These are phyloP conservation scores for Drosophila cognata DNA, from an alignment of 2,888 invertebrate genomes.

Conservation along the genomic window DNA sequence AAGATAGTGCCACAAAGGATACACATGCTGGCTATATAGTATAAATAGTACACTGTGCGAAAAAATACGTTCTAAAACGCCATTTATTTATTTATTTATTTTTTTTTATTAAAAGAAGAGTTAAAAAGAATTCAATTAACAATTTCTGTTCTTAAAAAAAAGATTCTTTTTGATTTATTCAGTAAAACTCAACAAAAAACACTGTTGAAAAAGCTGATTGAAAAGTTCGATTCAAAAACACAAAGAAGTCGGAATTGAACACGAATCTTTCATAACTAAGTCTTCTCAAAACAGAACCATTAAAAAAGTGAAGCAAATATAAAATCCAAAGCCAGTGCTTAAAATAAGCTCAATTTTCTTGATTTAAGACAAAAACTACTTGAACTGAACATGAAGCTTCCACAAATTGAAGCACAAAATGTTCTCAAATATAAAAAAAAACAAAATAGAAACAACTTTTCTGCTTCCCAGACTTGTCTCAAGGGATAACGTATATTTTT, in stretches of 20 bases:
- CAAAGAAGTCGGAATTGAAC: not conserved
- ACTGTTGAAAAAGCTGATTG: not conserved
- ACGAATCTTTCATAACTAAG: not conserved
- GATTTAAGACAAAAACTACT: not conserved
- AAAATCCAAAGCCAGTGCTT: not conserved
- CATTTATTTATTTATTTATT: not conserved
- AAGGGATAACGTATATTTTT: not conserved
- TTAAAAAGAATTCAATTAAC: not conserved
- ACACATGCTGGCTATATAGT: not conserved
- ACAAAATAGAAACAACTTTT: not conserved
- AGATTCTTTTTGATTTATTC: not conserved
- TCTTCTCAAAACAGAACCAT: not conserved
- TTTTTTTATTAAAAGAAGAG: not conserved
- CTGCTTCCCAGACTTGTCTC: not conserved
- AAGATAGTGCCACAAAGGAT: conserved; percentile 18
- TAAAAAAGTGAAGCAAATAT: not conserved
- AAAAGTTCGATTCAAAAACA: not conserved
- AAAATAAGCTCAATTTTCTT: not conserved
- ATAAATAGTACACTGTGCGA: conserved; percentile 16
- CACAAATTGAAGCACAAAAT: not conserved
- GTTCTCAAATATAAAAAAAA: not conserved
- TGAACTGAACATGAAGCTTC: not conserved
- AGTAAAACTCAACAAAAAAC: not conserved
- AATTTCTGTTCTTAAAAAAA: not conserved
- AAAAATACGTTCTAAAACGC: not conserved